Percentiles rank a stretch among this genome's conserved stretches.
These are phyloP conservation scores for Urocyon cinereoargenteus DNA, from an alignment of 2,797 vertebrate genomes.

Conservation along the genomic window DNA sequence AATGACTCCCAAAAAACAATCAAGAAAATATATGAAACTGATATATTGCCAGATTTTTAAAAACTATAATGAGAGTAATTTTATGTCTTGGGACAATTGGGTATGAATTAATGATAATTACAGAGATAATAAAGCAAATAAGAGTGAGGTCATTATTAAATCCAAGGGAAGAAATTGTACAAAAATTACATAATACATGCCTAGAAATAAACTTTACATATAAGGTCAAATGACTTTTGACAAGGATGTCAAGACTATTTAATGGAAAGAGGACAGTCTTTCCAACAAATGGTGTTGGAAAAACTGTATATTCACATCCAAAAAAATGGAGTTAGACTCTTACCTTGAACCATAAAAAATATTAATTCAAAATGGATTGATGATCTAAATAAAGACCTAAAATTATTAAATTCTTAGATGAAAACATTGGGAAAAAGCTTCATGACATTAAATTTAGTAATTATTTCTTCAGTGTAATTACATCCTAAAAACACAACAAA, in stretches of 20 bases:
- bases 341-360: neutral
- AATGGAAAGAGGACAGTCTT: neutral
- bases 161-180: neutral
- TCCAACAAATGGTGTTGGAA: neutral
- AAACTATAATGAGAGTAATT: neutral
- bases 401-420: neutral
- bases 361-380: neutral
- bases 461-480: neutral
- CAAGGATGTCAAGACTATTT: neutral
- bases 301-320: neutral
- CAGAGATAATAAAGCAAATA: neutral
- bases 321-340: neutral
- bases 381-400: neutral
- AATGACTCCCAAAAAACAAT: neutral
- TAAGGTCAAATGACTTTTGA: neutral
- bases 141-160: neutral
- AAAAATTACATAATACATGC: neutral
- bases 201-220: neutral
- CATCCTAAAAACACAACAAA: neutral
- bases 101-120: neutral
- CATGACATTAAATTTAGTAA: neutral
- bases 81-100: neutral
- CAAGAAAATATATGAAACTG: neutral
- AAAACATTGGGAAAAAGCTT: neutral
- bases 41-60: neutral